Conservation (phyloP, 2,797 vertebrate genomes). For the Erpetoichthys calabaricus region DNA sequence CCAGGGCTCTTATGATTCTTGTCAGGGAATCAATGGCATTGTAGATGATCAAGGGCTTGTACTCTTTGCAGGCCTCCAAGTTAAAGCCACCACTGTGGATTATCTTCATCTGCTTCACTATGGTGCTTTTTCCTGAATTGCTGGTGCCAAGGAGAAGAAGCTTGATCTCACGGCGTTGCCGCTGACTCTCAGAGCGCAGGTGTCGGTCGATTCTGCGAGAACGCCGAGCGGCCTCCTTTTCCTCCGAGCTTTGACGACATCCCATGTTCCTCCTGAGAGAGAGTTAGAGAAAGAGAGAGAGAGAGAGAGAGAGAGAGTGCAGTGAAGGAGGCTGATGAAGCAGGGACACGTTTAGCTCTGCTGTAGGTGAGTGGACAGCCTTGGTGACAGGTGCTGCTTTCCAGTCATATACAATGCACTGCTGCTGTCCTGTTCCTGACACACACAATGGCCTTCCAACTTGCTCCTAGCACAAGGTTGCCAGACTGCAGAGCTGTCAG, state of each 20-base stretch:
- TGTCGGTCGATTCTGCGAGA: conserved; percentile 94
- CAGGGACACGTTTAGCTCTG: conserved; percentile 18
- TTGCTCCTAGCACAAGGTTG: conserved; percentile 20
- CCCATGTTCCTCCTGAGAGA: conserved; percentile 80
- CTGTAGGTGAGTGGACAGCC: conserved; percentile 1
- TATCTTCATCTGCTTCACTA: conserved; percentile 98
- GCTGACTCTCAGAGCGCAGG: conserved; percentile 94
- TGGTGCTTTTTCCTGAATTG: conserved; percentile 97
- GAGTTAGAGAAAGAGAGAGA: conserved; percentile 20
- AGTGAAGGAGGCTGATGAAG: conserved; percentile 35
- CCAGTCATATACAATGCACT: background rate
- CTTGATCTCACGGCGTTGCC: conserved; percentile 92
- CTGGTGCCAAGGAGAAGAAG: conserved; percentile 91
- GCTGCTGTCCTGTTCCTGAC: no score
- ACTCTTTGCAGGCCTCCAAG: conserved; percentile 94
- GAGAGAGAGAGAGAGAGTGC: conserved; percentile 14
- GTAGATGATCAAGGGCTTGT: conserved; percentile 93
- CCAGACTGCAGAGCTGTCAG: conserved; percentile 32
- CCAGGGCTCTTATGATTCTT: conserved; percentile 88
- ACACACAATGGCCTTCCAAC: no score
- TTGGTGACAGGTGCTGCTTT: no score
- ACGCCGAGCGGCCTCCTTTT: conserved; percentile 96
- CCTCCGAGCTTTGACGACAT: conserved; percentile 98
- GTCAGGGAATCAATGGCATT: conserved; percentile 97
- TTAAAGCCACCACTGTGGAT: conserved; percentile 97